Evolutionary conservation across 2,888 invertebrate species (phyloP), one percentile per base, ranked within the genome.

Genomic region (Aphrophora alni): DNA sequence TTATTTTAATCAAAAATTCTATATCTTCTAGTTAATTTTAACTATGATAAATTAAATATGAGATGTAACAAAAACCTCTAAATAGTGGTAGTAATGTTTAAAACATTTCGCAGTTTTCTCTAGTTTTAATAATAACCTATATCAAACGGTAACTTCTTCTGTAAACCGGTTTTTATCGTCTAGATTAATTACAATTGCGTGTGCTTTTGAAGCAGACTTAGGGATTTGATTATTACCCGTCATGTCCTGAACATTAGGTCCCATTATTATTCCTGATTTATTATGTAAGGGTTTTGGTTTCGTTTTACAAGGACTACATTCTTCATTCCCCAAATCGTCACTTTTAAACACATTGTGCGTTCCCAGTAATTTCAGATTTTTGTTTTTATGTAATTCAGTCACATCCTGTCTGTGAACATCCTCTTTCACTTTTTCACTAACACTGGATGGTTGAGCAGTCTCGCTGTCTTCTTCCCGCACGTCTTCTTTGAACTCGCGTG

Each of bases 151-250:
- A 83, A 95, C 94, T 88, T 95, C 95, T 88, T 95, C 95, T 71
- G 94, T 94, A 88, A 94, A 95, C 85, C 94, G 91, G 88, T 93
- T 94, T 86, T 94, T 94, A 88, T 95, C 95, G 87, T 95, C 94
- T 85, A 95, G 89, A 88, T 95, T 95, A 84, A 95, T 93, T 85
- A 95, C 93, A 86, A 95, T 94, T n/a, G 93, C 93, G 86, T 93
- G 94, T 12, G 81, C 75, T n/a, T 78, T 51, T 5, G 73, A 93
- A 85, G 44, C 93, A 85, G 44, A 14, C 14, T 44, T 44, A 10
- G 14, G 33, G 8, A 5, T 1, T 21, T 59, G 59, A 0, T 21
- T 21, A 4, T 3, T 59, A 0, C 59, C 59, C 3, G 1, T 59
- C 21, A 59, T 8, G 10, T 59, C 59, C 5, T 59, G 59, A n/a